These are phyloP conservation scores for Penaeus vannamei DNA, from an alignment of 1,140 invertebrate species.

Conservation along the genomic window DNA sequence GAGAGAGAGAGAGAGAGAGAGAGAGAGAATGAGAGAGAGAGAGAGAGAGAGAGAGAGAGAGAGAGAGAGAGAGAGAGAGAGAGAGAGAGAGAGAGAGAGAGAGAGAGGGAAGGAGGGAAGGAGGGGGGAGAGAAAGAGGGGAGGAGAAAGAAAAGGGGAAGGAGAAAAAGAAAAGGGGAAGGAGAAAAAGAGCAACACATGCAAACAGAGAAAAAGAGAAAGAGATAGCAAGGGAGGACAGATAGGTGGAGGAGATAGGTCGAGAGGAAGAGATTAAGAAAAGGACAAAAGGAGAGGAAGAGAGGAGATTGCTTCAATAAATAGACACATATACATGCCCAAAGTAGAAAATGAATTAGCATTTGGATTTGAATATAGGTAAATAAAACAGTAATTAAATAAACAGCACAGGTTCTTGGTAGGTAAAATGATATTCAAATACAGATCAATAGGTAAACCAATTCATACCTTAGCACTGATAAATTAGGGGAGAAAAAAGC, in stretches of 20 bases:
- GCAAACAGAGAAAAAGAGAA: not conserved
- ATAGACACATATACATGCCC: no score
- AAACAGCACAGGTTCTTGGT: no score
- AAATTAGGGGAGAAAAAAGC: no score
- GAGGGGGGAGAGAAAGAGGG: not conserved
- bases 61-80: not conserved
- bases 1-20: not conserved
- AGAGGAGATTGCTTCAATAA: not conserved
- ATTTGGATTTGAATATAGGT: no score
- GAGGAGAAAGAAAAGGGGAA: not conserved
- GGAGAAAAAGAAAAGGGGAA: not conserved
- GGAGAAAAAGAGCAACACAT: not conserved
- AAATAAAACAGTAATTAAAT: no score
- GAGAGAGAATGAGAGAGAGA: not conserved
- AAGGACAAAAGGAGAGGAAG: not conserved
- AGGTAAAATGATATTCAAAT: no score
- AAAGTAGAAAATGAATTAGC: no score
- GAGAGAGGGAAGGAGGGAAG: not conserved
- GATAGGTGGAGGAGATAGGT: not conserved
- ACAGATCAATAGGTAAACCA: no score
- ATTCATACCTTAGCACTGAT: no score
- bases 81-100: not conserved
- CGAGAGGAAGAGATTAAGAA: not conserved
- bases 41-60: slow-evolving; percentile 6
- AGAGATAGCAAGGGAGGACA: not conserved